Evolutionary conservation across 2,113 vertebrate species (phyloP).

Genomic region (Pelecanoides urinatrix): DNA sequence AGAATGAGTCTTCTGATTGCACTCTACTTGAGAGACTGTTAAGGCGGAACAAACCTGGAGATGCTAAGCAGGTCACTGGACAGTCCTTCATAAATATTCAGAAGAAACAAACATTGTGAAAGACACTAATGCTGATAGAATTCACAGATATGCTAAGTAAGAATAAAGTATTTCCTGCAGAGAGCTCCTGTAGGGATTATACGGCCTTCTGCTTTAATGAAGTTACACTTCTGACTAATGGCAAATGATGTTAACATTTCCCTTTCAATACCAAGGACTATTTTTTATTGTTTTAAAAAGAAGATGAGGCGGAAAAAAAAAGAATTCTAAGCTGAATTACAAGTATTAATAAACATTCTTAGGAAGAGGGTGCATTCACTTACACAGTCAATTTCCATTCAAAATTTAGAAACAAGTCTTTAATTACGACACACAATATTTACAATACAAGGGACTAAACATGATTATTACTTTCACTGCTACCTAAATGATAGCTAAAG

Average conservation of each 20-base stretch:
- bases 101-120: slow-evolving; percentile 63
- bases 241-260: slow-evolving; percentile 57
- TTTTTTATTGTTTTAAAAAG: slow-evolving; percentile 7
- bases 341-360: background rate
- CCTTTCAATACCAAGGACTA: background rate
- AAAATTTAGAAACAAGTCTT: background rate
- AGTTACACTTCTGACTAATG: slow-evolving; percentile 66
- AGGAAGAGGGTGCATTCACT: background rate
- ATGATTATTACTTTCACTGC: background rate
- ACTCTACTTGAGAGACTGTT: slow-evolving; percentile 54
- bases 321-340: background rate
- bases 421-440: background rate
- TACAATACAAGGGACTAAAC: background rate
- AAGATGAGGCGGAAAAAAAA: background rate
- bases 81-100: slow-evolving; percentile 76
- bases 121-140: slow-evolving; percentile 69
- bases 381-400: background rate
- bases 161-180: slow-evolving; percentile 65
- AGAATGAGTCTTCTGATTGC: slow-evolving; percentile 53
- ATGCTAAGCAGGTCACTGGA: slow-evolving; percentile 70
- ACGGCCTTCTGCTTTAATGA: slow-evolving; percentile 62
- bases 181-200: slow-evolving; percentile 64
- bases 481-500: background rate
- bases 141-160: slow-evolving; percentile 69
- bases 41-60: slow-evolving; percentile 61